These are phyloP conservation scores for Microctonus hyperodae DNA, from an alignment of 2,888 invertebrate genomes.

Conservation along the genomic window DNA sequence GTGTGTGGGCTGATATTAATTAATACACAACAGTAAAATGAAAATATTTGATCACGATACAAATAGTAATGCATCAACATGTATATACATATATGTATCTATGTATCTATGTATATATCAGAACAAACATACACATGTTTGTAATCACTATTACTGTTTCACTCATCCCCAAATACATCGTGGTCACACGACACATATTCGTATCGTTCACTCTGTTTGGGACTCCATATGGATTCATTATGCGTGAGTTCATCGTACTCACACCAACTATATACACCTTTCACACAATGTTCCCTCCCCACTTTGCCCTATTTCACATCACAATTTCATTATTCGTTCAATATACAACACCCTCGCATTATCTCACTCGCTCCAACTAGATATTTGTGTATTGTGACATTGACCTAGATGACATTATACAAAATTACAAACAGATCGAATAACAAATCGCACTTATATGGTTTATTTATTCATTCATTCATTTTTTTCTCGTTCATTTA, in stretches of 20 bases:
- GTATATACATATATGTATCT: conserved; percentile 12
- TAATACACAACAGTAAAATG: conserved; percentile 19
- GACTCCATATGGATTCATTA: conserved; percentile 50
- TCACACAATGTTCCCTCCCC: background rate
- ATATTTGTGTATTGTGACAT: conserved; percentile 47
- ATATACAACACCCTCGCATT: conserved; percentile 32
- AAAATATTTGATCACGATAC: conserved; percentile 26
- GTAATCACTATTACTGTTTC: conserved; percentile 31
- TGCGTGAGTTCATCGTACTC: conserved; percentile 56
- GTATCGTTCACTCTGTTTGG: background rate
- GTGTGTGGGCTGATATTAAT: conserved; percentile 19
- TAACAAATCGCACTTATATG: background rate
- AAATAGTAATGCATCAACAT: background rate
- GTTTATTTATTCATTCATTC: background rate
- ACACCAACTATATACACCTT: background rate
- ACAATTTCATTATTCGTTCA: conserved; percentile 57
- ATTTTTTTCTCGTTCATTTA: background rate
- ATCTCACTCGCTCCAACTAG: background rate
- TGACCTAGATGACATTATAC: conserved; percentile 51
- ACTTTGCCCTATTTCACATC: background rate
- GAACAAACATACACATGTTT: conserved; percentile 1
- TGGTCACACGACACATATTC: conserved; percentile 28
- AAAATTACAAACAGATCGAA: background rate
- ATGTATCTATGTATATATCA: conserved; percentile 17
- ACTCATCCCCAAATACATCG: conserved; percentile 24